Percentiles rank a stretch among this genome's conserved stretches.
These are phyloP conservation scores for Embiotoca jacksoni DNA, from an alignment of 2,113 vertebrate species.

Conservation along the genomic window DNA sequence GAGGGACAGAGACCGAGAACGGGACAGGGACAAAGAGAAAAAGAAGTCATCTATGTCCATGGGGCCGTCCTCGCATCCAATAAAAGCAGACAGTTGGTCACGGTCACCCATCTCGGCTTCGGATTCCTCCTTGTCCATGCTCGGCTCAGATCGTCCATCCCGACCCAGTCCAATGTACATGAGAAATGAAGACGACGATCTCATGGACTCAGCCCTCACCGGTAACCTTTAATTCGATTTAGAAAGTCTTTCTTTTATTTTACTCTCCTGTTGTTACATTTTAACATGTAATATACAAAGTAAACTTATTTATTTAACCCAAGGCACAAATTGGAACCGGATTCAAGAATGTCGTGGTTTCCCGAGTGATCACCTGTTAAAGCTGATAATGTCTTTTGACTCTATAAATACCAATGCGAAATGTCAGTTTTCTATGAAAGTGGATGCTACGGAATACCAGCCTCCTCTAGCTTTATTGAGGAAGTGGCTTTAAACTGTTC, in stretches of 20 bases:
- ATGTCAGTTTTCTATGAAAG: slow-evolving; percentile 16
- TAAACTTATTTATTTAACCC: slow-evolving; percentile 67
- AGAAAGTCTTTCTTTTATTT: slow-evolving; percentile 7
- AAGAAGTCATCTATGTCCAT: slow-evolving; percentile 89
- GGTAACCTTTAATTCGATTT: slow-evolving; percentile 86
- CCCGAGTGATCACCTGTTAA: slow-evolving; percentile 25
- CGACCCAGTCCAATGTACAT: slow-evolving; percentile 93
- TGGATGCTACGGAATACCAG: slow-evolving; percentile 3
- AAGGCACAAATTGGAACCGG: slow-evolving; percentile 24
- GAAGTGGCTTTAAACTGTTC: slow-evolving; percentile 45
- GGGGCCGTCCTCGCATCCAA: slow-evolving; percentile 82
- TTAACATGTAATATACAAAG: slow-evolving; percentile 42
- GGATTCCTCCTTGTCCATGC: slow-evolving; percentile 91
- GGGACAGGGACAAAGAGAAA: slow-evolving; percentile 92
- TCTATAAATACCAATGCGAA: slow-evolving; percentile 26
- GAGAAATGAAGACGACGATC: slow-evolving; percentile 95
- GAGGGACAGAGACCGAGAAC: slow-evolving; percentile 90
- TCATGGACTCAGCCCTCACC: slow-evolving; percentile 97
- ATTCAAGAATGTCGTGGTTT: not conserved
- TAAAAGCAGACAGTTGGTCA: slow-evolving; percentile 96
- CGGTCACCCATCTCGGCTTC: slow-evolving; percentile 92
- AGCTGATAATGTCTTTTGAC: slow-evolving; percentile 47
- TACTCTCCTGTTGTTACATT: slow-evolving; percentile 10
- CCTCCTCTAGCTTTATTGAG: slow-evolving; percentile 18
- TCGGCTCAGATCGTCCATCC: slow-evolving; percentile 90